Evolutionary conservation across 2,888 invertebrate species (phyloP).

Genomic region (Tetrapedia diversipes): DNA sequence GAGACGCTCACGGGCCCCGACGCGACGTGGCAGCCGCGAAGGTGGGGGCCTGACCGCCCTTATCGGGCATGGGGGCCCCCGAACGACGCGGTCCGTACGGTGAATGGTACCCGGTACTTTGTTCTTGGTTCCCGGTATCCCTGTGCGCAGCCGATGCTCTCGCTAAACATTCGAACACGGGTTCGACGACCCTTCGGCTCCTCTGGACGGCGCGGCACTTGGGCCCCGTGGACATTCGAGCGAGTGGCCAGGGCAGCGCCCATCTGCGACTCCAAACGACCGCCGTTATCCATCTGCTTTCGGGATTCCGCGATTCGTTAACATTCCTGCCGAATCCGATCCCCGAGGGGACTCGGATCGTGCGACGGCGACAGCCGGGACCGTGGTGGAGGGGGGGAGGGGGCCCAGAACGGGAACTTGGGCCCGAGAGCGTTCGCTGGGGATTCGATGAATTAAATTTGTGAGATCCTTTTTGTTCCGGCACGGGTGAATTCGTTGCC

Average conservation of each 20-base stretch:
- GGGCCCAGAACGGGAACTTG: too few relatives aligned
- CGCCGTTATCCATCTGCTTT: constrained; percentile 75
- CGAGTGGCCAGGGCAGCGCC: constrained; percentile 61
- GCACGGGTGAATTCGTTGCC: too few relatives aligned
- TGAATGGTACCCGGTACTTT: constrained; percentile 69
- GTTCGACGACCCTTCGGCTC: constrained; percentile 63
- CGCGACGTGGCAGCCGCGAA: constrained; percentile 26
- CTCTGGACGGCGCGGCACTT: constrained; percentile 18
- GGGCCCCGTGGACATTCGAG: constrained; percentile 46
- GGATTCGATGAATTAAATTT: too few relatives aligned
- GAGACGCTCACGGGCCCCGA: constrained; percentile 51
- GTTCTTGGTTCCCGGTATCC: constrained; percentile 67
- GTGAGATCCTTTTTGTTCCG: too few relatives aligned
- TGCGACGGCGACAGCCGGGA: not conserved
- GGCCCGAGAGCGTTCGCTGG: too few relatives aligned
- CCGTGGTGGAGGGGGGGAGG: too few relatives aligned
- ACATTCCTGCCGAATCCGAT: constrained; percentile 77
- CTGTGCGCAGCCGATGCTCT: constrained; percentile 31
- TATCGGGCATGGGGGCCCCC: constrained; percentile 55
- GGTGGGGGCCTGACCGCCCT: constrained; percentile 57
- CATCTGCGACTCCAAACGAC: constrained; percentile 51
- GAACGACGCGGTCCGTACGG: constrained; percentile 53
- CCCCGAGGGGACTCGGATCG: too few relatives aligned
- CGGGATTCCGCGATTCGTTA: constrained; percentile 78
- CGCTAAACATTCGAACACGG: constrained; percentile 63